Base-by-base conservation (phyloP, 2,113 vertebrate genomes). In the Abramis brama region DNA sequence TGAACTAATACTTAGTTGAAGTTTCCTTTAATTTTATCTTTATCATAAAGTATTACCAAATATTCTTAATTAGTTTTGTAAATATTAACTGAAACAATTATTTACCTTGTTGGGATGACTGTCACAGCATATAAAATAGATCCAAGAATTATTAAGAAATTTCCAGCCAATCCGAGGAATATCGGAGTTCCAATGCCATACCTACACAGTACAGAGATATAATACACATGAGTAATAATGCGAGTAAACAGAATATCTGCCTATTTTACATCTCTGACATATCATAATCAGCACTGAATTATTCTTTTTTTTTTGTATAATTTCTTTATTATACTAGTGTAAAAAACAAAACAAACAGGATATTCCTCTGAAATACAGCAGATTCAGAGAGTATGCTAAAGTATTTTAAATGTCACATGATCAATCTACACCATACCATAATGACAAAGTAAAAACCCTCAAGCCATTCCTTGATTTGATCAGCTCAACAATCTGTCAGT, bases 101-200 rank as follows among this genome's bases (percentile, higher is more conserved):
- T 60, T 94, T 79, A 95, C 94, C 94, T 93, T 57, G 92, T 76
- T 13, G 90, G 86, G 27, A n/a, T 52, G 62, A 94, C 91, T 5
- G 94, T 94, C 23, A 88, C 91, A 55, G 83, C 87, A 75, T 96
- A 95, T 36, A 95, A 76, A 25, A 93, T 6, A 83, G 92, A 91
- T 2, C 93, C 94, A 2, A 93, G 21, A 33, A 93, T 11, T 84
- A 95, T 94, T 4, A 93, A 82, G 62, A 94, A 89, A 85, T 91
- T 83, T 39, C 93, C 94, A n/a, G 93, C 90, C 79, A 96, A 55
- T 55, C 95, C 95, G 9, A 95, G 78, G 89, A 94, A 94, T 70
- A 95, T 86, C 21, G 95, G 94, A 36, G 90, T 57, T 70, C 95
- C 95, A 4, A 95, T 86, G 21, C 92, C 91, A 89, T 94, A 96